Evolutionary conservation across 2,888 invertebrate species (phyloP).

Genomic region (Sarcophaga carnaria): DNA sequence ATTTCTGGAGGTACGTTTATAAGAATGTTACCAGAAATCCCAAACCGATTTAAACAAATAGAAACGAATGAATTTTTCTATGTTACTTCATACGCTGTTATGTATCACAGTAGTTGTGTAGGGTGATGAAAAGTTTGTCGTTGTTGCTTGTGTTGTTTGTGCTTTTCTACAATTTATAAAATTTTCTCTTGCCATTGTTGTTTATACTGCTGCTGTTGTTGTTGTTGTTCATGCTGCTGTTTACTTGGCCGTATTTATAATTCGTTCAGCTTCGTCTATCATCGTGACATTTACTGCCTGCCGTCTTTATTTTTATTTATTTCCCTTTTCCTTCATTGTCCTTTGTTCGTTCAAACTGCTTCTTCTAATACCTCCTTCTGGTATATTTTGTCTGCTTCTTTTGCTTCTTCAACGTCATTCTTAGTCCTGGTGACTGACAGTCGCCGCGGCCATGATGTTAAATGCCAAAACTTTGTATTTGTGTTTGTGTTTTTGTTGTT

Average conservation of each 20-base stretch:
- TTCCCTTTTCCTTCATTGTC: constrained; percentile 22
- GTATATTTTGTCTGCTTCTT: constrained; percentile 7
- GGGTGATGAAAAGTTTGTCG: not conserved
- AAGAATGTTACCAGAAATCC: too few species aligned
- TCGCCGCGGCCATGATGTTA: constrained; percentile 67
- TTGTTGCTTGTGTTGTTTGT: constrained; percentile 19
- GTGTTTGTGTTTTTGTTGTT: constrained; percentile 3
- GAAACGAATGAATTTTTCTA: too few species aligned
- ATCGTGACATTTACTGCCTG: constrained; percentile 64
- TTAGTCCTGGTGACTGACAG: constrained; percentile 68
- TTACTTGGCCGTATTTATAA: constrained; percentile 61
- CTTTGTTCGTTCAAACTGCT: constrained; percentile 12
- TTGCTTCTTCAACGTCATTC: constrained; percentile 39
- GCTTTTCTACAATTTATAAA: constrained; percentile 31
- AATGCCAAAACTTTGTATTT: constrained; percentile 63
- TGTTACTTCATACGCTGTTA: too few species aligned
- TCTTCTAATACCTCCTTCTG: constrained; percentile 13
- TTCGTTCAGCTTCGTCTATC: constrained; percentile 69
- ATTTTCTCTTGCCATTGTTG: not conserved
- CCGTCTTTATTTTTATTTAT: constrained; percentile 62
- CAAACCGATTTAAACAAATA: too few species aligned
- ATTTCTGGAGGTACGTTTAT: too few species aligned
- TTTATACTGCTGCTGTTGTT: not conserved
- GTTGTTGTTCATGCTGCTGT: constrained; percentile 20
- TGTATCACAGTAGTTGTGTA: too few species aligned